Evolutionary conservation across 2,113 vertebrate genomes (phyloP), one percentile per base, ranked within the genome.

Genomic region (Rallus limicola): DNA sequence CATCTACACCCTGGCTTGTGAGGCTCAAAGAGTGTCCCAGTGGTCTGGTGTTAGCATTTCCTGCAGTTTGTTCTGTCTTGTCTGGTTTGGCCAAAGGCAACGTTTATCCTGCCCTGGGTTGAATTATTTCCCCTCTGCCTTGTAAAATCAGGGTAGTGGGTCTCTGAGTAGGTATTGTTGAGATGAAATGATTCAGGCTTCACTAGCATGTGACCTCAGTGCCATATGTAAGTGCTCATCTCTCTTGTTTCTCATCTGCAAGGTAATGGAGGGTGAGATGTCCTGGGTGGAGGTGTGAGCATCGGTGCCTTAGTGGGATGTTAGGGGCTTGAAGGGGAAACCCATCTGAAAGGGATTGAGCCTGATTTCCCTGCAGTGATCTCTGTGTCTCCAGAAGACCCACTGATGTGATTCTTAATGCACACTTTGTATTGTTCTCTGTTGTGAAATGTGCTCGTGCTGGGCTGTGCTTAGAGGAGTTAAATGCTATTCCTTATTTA

Each of bases 401-500:
- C 19, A 1, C 62, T 58, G 31, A 18, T 16, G 23, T 23, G 29
- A 9, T 74, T 68, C 42, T 46, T 53, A 6, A 28, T 25, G 25
- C 10, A 8, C 10, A 12, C 36, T 33, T 36, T 36, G 36, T 40
- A 14, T 20, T 36, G 17, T 64, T 26, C 38, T 70, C 5, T 0
- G 21, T 29, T 56, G 70, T 33, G 59, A 55, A 65, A 28, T 19
- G 31, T 48, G 36, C 76, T 60, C 2, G 3, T 6, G 0, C 50
- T 24, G 42, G 36, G 50, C 68, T 55, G 52, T 18, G 17, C 33
- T 8, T 4, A 5, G 53, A 33, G 16, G 46, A 21, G 18, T 17
- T 14, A 6, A 36, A 16, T 6, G 0, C 24, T 16, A 1, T 20
- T 58, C 26, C 3, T 0, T 28, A 11, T 53, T 40, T 16, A 8